Conservation (phyloP, 2,113 vertebrate species). For the Anthoscopus minutus region DNA sequence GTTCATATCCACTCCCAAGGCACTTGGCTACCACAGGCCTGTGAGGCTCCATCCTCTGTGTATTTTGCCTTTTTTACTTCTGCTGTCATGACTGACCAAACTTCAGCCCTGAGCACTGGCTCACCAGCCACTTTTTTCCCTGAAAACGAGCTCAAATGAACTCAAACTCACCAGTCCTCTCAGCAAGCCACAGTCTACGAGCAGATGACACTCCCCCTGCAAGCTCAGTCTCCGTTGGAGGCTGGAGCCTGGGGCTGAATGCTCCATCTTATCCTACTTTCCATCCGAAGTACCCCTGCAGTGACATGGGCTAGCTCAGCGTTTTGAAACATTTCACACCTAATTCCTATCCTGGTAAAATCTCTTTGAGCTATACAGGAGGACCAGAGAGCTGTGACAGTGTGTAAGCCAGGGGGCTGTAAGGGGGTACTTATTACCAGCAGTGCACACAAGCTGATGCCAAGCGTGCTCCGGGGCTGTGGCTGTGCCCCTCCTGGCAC, state of each 20-base stretch:
- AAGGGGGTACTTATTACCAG: too few species aligned
- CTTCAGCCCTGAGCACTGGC: not conserved
- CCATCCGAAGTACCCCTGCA: not conserved
- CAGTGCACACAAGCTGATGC: fast-evolving
- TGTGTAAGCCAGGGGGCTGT: not conserved
- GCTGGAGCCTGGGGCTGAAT: not conserved
- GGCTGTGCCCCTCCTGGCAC: not conserved
- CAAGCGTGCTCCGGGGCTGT: fast-evolving
- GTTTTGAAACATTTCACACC: not conserved
- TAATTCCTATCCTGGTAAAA: not conserved
- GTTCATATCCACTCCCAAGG: not conserved
- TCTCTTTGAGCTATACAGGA: fast-evolving
- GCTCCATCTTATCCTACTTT: not conserved
- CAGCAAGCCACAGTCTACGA: not conserved
- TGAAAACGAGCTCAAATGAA: not conserved
- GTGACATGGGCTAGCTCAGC: not conserved
- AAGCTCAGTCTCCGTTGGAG: not conserved
- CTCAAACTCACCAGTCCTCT: not conserved
- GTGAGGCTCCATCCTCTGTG: not conserved
- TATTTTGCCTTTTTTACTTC: not conserved
- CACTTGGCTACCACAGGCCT: fast-evolving
- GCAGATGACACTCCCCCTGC: too few species aligned
- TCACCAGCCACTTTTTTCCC: not conserved
- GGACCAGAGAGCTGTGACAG: not conserved
- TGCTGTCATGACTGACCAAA: not conserved